Evolutionary conservation across 2,888 invertebrate species (phyloP).

Genomic region (Phyto melanocephala): DNA sequence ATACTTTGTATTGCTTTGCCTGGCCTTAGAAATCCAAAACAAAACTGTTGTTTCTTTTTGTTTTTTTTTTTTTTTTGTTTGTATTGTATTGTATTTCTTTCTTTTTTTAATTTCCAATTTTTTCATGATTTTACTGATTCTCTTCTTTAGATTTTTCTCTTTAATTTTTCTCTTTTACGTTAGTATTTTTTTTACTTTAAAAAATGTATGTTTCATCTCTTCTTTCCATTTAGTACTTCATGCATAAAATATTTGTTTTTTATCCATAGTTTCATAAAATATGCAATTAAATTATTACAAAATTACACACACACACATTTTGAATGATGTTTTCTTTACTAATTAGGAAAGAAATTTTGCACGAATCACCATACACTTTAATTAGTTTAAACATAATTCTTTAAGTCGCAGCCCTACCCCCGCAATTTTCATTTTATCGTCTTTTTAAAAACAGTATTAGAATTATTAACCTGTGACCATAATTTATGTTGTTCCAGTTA

Average conservation of each 20-base stretch:
- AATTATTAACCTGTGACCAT: no score
- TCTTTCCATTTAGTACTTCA: neutral
- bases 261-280: no score
- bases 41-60: constrained; percentile 48
- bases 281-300: no score
- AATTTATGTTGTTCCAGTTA: no score
- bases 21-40: constrained; percentile 74
- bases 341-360: neutral
- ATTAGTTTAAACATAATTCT: no score
- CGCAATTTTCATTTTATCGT: no score
- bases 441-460: no score
- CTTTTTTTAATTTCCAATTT: neutral
- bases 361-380: neutral
- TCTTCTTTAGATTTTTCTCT: neutral
- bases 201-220: neutral
- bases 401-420: no score
- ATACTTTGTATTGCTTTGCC: constrained; percentile 78
- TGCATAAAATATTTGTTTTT: neutral
- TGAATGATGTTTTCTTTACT: neutral
- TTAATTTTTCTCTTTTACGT: neutral
- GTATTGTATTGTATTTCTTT: neutral
- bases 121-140: neutral
- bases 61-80: constrained; percentile 13
- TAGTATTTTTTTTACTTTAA: neutral
- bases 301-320: no score